Conservation (phyloP, 30 jellyfish, hydroid and myxozoan genomes). For the Nemopilema nomurai region DNA sequence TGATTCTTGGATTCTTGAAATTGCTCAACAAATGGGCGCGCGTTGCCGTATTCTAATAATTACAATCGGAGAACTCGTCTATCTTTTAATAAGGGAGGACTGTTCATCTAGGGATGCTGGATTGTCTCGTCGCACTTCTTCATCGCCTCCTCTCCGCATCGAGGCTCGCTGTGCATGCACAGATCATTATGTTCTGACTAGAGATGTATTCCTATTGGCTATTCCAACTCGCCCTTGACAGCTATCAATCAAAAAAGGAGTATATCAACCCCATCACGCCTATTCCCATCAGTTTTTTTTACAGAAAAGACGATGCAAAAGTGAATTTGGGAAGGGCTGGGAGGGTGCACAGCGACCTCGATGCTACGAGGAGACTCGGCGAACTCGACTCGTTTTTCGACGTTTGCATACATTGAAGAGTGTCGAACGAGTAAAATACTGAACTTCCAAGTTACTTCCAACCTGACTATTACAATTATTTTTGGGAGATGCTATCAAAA, state of each 20-base stretch:
- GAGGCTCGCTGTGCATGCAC: constrained; percentile 19
- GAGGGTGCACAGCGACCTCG: not conserved
- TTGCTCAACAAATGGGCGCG: too few species aligned
- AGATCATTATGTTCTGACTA: constrained; percentile 16
- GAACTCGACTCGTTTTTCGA: not conserved
- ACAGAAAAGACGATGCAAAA: not conserved
- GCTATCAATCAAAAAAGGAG: not conserved
- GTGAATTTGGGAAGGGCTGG: not conserved
- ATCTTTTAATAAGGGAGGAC: too few species aligned
- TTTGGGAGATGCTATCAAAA: too few species aligned
- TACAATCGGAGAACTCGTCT: too few species aligned
- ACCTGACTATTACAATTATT: too few species aligned
- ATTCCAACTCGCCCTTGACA: constrained; percentile 6
- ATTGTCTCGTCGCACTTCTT: too few species aligned
- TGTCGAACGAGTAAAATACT: too few species aligned
- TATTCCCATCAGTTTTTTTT: not conserved
- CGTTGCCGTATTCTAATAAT: too few species aligned
- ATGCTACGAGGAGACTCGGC: not conserved
- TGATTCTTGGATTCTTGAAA: too few species aligned
- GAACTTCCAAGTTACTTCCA: too few species aligned
- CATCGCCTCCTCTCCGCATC: constrained; percentile 24
- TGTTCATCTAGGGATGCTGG: too few species aligned
- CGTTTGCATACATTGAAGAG: too few species aligned
- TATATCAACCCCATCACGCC: not conserved
- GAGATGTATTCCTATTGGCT: constrained; percentile 25